phyloP scores from a whole-genome alignment of 1,140 invertebrate genomes.

The Meteorus sp. region DNA sequence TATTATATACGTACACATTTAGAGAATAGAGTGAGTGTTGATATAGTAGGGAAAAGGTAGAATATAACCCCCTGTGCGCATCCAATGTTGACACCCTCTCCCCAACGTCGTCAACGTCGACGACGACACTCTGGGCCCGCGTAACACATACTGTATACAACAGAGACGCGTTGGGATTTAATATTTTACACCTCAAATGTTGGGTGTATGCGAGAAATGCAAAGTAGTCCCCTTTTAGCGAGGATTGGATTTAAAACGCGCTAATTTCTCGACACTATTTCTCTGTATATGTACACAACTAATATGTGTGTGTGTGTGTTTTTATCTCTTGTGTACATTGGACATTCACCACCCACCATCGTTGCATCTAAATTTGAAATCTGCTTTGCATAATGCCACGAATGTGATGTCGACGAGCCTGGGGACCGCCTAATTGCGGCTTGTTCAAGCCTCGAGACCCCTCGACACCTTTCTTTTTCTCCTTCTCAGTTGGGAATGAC shows the following conservation, averaged over 20 bases:
- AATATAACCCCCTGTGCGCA: background rate
- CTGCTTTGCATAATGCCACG: constrained; percentile 56
- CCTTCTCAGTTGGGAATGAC: no score
- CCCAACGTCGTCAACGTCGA: no score
- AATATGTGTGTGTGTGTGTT: constrained; percentile 6
- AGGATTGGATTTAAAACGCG: constrained; percentile 57
- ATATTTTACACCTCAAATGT: constrained; percentile 61
- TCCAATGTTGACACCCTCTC: no score
- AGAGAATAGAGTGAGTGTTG: background rate
- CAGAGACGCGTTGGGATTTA: constrained; percentile 51
- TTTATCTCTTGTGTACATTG: constrained; percentile 37
- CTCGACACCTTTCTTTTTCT: constrained; percentile 44
- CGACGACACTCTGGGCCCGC: constrained; percentile 32
- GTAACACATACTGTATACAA: no score
- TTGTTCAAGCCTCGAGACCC: constrained; percentile 47
- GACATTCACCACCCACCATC: constrained; percentile 29
- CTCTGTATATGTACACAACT: constrained; percentile 26
- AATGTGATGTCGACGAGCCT: constrained; percentile 33
- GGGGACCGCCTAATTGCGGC: constrained; percentile 54
- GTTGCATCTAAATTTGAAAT: constrained; percentile 59
- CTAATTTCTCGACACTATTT: constrained; percentile 50
- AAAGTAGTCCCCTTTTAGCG: constrained; percentile 48
- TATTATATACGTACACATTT: background rate
- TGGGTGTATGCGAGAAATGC: constrained; percentile 50
- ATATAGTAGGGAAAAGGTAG: background rate